phyloP scores from a whole-genome alignment of 2,113 vertebrate genomes.

The Archilochus colubris region DNA sequence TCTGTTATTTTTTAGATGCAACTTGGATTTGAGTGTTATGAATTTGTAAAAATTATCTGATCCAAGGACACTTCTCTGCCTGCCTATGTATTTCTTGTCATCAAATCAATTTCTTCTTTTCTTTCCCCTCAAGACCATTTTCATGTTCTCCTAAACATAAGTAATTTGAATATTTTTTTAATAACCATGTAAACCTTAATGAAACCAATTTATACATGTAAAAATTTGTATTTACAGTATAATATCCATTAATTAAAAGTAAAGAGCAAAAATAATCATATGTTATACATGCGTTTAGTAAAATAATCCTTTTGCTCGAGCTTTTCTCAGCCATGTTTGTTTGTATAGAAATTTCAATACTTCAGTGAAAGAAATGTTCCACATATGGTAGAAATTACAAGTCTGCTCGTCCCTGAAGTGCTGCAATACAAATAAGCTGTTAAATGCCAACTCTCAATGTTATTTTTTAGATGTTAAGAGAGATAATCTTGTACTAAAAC shows the following conservation, averaged over 20 bases:
- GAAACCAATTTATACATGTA: not conserved
- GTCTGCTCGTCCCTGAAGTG: conserved; percentile 50
- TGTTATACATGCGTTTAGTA: not conserved
- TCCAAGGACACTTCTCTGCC: not conserved
- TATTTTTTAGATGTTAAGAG: conserved; percentile 59
- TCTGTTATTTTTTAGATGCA: not conserved
- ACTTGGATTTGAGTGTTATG: not conserved
- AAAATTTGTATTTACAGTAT: not conserved
- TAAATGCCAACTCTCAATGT: conserved; percentile 56
- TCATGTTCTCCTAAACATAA: not conserved
- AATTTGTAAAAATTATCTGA: not conserved
- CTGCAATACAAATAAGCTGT: conserved; percentile 60
- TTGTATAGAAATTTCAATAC: not conserved
- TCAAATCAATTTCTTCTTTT: not conserved
- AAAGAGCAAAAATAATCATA: not conserved
- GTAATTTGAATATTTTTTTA: not conserved
- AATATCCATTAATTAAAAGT: not conserved
- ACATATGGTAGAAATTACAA: conserved; percentile 62
- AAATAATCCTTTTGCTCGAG: not conserved
- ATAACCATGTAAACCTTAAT: not conserved
- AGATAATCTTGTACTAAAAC: conserved; percentile 64
- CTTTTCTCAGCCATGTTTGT: not conserved
- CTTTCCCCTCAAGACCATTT: not conserved
- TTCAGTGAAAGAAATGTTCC: not conserved
- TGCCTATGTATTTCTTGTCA: not conserved